These are phyloP conservation scores for Meleagris gallopavo DNA, from an alignment of 2,113 vertebrate species.

Conservation along the genomic window DNA sequence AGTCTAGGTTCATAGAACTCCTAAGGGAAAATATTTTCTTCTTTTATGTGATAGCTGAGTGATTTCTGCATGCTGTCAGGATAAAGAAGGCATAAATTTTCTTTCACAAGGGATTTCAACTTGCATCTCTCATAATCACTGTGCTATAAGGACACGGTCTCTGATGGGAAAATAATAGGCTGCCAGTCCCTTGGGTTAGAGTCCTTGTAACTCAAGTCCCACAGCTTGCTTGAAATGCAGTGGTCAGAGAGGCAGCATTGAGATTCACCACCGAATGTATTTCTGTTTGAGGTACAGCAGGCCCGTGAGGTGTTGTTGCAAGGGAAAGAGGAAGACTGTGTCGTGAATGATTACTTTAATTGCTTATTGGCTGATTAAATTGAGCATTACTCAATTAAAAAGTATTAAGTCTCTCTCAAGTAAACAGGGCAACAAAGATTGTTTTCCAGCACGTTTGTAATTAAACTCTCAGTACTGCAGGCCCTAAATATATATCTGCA, in stretches of 20 bases:
- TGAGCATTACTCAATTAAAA: not conserved
- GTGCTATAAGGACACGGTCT: not conserved
- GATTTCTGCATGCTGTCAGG: fast-evolving
- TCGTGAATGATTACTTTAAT: not conserved
- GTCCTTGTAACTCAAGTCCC: not conserved
- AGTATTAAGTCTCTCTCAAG: not conserved
- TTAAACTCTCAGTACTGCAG: not conserved
- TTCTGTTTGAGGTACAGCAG: not conserved
- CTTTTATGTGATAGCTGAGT: not conserved
- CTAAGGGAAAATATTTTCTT: not conserved
- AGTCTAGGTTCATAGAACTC: not conserved
- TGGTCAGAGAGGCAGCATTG: not conserved
- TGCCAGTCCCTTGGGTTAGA: not conserved
- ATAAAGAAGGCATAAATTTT: not conserved
- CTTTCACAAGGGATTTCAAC: not conserved
- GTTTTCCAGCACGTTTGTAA: not conserved
- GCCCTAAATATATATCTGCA: not conserved
- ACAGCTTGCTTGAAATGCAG: not conserved
- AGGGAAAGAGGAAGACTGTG: not conserved
- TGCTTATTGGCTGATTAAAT: not conserved
- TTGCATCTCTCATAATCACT: not conserved
- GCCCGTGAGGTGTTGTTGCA: fast-evolving
- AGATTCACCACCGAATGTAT: not conserved
- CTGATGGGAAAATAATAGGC: not conserved
- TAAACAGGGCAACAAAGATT: not conserved